Evolutionary conservation across 2,888 invertebrate genomes (phyloP).

Genomic region (Iphiclides podalirius): DNA sequence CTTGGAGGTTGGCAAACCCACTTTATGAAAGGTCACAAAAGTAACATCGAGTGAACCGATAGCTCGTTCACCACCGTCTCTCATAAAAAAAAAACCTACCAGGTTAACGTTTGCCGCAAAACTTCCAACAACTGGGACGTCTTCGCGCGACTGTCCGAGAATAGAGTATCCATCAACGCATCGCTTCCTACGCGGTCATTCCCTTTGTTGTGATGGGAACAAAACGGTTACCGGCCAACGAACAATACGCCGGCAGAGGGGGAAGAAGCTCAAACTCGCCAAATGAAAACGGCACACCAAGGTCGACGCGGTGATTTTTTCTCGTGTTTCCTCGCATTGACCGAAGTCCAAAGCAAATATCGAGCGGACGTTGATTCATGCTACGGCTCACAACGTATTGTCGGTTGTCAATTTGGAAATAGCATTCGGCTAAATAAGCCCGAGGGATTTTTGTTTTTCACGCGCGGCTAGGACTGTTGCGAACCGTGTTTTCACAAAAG

Average conservation of each 20-base stretch:
- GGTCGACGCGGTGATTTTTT: slow-evolving; percentile 37
- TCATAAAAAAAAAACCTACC: too few relatives aligned
- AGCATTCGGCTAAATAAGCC: slow-evolving; percentile 25
- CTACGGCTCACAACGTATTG: slow-evolving; percentile 32
- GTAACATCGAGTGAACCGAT: too few relatives aligned
- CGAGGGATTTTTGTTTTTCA: slow-evolving; percentile 12
- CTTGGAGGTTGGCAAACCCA: too few relatives aligned
- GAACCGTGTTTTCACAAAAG: too few relatives aligned
- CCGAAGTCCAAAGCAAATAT: slow-evolving; percentile 47
- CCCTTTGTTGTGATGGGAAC: neutral
- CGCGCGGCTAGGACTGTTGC: slow-evolving; percentile 11
- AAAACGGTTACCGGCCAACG: slow-evolving; percentile 28
- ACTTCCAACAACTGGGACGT: too few relatives aligned
- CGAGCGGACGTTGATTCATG: slow-evolving; percentile 55
- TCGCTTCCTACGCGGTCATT: slow-evolving; percentile 1
- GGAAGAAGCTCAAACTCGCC: too few relatives aligned
- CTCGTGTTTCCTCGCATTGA: slow-evolving; percentile 45
- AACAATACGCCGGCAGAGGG: too few relatives aligned
- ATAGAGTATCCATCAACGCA: neutral
- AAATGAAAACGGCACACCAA: slow-evolving; percentile 29
- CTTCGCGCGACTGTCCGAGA: neutral
- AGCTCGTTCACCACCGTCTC: too few relatives aligned
- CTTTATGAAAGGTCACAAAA: too few relatives aligned
- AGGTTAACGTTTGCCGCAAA: too few relatives aligned
- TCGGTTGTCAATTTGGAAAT: slow-evolving; percentile 35